A percentile compares a stretch with the other conserved stretches of the same genome.
These are phyloP conservation scores for Pseudorhombus dupliciocellatus DNA, from an alignment of 2,113 vertebrate genomes.

Conservation along the genomic window DNA sequence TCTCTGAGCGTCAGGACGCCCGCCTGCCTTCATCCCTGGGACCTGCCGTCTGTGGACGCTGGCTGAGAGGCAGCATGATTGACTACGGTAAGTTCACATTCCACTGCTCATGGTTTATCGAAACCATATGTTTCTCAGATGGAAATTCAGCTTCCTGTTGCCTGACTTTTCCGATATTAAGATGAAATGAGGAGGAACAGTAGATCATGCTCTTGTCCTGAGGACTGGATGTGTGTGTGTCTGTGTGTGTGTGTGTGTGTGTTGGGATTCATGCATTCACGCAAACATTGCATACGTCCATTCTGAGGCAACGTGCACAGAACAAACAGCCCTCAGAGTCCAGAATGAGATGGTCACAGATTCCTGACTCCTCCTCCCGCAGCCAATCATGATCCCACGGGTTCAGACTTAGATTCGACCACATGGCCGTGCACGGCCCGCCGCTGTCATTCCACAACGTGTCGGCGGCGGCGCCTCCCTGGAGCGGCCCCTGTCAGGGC, in stretches of 20 bases:
- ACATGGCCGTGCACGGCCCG: constrained; percentile 9
- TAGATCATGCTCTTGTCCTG: constrained; percentile 20
- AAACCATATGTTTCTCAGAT: constrained; percentile 7
- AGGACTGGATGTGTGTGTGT: neutral
- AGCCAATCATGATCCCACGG: neutral
- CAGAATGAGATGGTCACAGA: constrained; percentile 1
- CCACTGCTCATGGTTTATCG: neutral
- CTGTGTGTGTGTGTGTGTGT: neutral
- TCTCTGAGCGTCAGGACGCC: constrained; percentile 7
- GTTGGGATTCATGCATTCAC: constrained; percentile 7
- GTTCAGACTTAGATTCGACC: constrained; percentile 4
- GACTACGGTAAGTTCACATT: constrained; percentile 55
- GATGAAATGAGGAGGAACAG: neutral
- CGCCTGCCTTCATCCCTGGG: neutral
- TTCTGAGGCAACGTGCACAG: constrained; percentile 20
- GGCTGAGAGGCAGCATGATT: constrained; percentile 44
- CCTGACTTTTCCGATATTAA: neutral
- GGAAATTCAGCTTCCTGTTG: neutral
- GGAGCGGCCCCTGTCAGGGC: neutral
- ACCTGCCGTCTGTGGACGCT: constrained; percentile 1
- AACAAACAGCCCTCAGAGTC: constrained; percentile 25
- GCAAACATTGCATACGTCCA: constrained; percentile 24
- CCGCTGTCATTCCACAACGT: constrained; percentile 22
- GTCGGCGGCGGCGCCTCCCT: neutral
- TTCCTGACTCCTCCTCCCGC: neutral